Evolutionary conservation across 2,113 vertebrate genomes (phyloP), one percentile per base, ranked within the genome.

Genomic region (Daubentonia madagascariensis): DNA sequence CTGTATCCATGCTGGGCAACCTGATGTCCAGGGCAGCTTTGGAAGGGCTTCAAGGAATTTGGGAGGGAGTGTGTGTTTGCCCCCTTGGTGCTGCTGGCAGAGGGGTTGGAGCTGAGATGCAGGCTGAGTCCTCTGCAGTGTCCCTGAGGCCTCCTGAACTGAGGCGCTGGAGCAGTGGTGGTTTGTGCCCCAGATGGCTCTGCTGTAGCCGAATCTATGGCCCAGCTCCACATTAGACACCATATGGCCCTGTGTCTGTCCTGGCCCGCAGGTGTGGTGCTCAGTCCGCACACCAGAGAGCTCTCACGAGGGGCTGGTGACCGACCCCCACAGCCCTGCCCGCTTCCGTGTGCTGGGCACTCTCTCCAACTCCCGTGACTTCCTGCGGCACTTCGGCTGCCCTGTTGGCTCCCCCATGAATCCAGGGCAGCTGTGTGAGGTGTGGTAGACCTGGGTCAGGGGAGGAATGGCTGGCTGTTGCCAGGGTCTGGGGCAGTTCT

Each of bases 221-320:
- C 90, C 48, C 35, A 9, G 40, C 23, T 80, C 91, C 20, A 6
- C 43, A 70, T 73, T 63, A 63, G 96, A 95, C 91, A 88, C 97
- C 95, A 16, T 93, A 30, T 87, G 93, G 94, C 79, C 95, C 96
- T 67, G 6, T 96, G 90, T 98, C 86, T 98, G 96, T 98, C 97
- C 97, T 89, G 97, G 94, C 96, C 0, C 0, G 10, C 98, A 99
- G 99, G 99, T 99, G 95, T 99, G 99, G 99, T 99, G 99, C 95
- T 99, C 99, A 0, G 99, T 99, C 76, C 99, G 99, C 45, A 99
- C 99, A 0, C 99, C 99, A 0, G 99, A 99, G 99, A 99, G 99
- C 89, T 99, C 99, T 91, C 99, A 99, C 3, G 99, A 99, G 98
- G 99, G 99, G 78, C 98, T 99, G 98, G 99, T 99, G 98, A 99